Evolutionary conservation across 2,113 vertebrate genomes (phyloP), one percentile per base, ranked within the genome.

Genomic region (Eolophus roseicapilla): DNA sequence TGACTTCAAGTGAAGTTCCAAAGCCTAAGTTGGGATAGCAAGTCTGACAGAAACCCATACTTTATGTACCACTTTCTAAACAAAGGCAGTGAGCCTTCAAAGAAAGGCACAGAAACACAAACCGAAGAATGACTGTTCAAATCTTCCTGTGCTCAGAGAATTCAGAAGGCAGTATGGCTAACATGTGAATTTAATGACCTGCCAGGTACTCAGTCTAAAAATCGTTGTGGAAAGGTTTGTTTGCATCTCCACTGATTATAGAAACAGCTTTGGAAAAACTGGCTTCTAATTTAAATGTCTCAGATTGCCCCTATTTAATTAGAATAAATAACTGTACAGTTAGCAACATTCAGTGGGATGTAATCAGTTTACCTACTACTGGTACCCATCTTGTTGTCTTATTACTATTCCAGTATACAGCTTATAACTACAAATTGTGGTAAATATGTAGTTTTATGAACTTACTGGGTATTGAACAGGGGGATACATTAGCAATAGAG

Each of bases 101-200:
- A 59, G 6, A 82, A 7, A 49, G 27, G 23, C 15, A 47, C 19
- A 75, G n/a, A 60, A 82, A 37, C 8, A 29, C 0, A 0, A 75
- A 37, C 33, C 39, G 16, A 31, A 37, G 44, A 88, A 49, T 49
- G 13, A 39, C 17, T n/a, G 10, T 74, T 71, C 21, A 78, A 81
- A 75, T 49, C 27, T 84, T 86, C 6, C 35, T 49, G 5, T 33
- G 11, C 60, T 57, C 27, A 53, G 27, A 74, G 59, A 70, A 74
- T 63, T 1, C 1, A 29, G 64, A 68, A 90, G 9, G 11, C 1
- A 21, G 3, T 13, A 9, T 1, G 2, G 10, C 4, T 71, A 33
- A 47, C 0, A 86, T 5, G 6, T 33, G 28, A 7, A 14, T 71
- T 53, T 53, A 82, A 28, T 41, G 28, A 28, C 11, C 13, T 68